These are phyloP conservation scores for Drosophila dunni DNA, from an alignment of 1,140 invertebrate species.

Conservation along the genomic window DNA sequence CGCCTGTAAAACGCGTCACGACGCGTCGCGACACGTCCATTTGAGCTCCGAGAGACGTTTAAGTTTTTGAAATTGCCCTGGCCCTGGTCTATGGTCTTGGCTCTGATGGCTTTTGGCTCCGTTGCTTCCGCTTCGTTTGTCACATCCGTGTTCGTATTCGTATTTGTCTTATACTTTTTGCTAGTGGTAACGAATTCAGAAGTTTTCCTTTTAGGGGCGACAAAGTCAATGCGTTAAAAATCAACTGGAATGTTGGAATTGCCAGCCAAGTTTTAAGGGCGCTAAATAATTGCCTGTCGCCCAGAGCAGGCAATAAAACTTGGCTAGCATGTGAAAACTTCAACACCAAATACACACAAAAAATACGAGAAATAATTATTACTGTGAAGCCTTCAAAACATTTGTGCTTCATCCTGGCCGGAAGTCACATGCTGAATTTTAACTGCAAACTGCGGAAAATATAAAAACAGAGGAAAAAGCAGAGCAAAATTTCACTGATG, in stretches of 20 bases:
- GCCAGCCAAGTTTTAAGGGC: constrained; percentile 40
- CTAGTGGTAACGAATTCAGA: constrained; percentile 50
- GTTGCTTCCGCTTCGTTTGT: neutral
- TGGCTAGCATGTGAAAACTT: constrained; percentile 21
- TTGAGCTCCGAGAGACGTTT: constrained; percentile 7
- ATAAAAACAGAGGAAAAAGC: too few relatives aligned
- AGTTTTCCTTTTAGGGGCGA: constrained; percentile 39
- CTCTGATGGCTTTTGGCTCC: neutral
- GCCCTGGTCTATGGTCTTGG: neutral
- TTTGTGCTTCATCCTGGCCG: constrained; percentile 14
- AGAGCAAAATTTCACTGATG: too few relatives aligned
- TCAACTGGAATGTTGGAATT: constrained; percentile 12
- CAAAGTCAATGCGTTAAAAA: constrained; percentile 3
- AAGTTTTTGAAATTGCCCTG: constrained; percentile 21
- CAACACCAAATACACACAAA: constrained; percentile 9
- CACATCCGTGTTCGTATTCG: constrained; percentile 11
- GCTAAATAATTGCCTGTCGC: constrained; percentile 38
- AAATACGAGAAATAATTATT: constrained; percentile 48
- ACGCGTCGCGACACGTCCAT: neutral
- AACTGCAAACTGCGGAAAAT: neutral
- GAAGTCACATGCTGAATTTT: constrained; percentile 34
- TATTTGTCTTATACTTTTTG: neutral
- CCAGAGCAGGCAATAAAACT: constrained; percentile 41
- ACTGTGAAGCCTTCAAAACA: constrained; percentile 33
- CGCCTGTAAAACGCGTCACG: neutral